Conservation (phyloP, 2,888 invertebrate species). For the Exocentrus adspersus region DNA sequence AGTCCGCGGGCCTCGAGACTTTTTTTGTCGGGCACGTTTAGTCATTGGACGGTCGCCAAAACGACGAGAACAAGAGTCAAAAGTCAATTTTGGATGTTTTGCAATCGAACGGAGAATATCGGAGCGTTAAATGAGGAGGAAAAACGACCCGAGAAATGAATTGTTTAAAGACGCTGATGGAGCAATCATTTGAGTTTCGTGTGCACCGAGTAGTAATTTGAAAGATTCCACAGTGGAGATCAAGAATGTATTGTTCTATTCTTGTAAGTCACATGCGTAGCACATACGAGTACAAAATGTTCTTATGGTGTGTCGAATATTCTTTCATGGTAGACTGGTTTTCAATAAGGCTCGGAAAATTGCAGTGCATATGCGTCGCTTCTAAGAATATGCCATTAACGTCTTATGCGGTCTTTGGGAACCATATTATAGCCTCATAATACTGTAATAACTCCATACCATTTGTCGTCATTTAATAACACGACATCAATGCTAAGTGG, state of each 20-base stretch:
- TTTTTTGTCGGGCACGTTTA: slow-evolving; percentile 1
- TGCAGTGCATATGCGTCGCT: not conserved
- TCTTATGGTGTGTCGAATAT: too few relatives aligned
- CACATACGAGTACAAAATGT: too few relatives aligned
- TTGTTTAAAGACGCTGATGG: not conserved
- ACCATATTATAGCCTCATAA: not conserved
- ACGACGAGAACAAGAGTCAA: not conserved
- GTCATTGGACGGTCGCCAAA: not conserved
- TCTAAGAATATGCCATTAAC: not conserved
- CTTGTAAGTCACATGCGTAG: too few relatives aligned
- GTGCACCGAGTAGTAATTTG: not conserved
- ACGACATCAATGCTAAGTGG: slow-evolving; percentile 11
- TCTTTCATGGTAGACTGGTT: not conserved
- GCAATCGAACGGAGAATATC: not conserved
- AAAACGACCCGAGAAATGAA: not conserved
- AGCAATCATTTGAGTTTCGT: not conserved
- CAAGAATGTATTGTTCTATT: too few relatives aligned
- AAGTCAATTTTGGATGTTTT: not conserved
- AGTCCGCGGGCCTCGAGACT: not conserved
- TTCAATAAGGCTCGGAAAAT: not conserved
- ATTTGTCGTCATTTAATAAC: slow-evolving; percentile 9
- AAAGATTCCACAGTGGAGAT: too few relatives aligned
- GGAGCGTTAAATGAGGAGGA: not conserved
- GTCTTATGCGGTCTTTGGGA: not conserved
- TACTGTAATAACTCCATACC: not conserved